Evolutionary conservation across 2,797 vertebrate genomes (phyloP).

Genomic region (Morelia viridis): DNA sequence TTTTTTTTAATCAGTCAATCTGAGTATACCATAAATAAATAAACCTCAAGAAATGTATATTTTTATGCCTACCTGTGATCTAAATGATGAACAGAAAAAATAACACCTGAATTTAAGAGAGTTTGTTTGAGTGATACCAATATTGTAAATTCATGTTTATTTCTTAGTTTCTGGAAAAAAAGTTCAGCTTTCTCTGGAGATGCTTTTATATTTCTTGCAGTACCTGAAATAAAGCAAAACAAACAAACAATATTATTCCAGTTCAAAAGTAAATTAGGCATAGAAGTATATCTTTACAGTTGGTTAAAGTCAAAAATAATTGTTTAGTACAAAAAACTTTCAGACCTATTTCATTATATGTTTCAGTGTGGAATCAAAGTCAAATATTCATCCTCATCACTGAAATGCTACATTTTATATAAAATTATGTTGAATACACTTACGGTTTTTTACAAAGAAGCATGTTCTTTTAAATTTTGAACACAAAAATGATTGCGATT

Average conservation of each 20-base stretch:
- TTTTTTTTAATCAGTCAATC: not conserved
- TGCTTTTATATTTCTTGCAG: constrained; percentile 88
- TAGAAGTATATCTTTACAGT: constrained; percentile 6
- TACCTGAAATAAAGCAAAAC: constrained; percentile 73
- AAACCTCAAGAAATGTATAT: not conserved
- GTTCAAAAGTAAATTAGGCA: not conserved
- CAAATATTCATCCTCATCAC: constrained; percentile 16
- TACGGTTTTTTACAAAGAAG: not conserved
- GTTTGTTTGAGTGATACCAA: constrained; percentile 91
- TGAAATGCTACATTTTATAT: not conserved
- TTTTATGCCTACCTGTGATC: constrained; percentile 84
- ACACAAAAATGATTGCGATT: not conserved
- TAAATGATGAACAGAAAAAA: constrained; percentile 92
- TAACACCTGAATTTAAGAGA: constrained; percentile 92
- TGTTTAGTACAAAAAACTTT: not conserved
- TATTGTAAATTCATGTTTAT: constrained; percentile 93
- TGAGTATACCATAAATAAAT: constrained; percentile 9
- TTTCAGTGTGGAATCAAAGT: not conserved
- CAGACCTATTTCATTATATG: not conserved
- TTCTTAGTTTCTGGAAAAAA: constrained; percentile 90
- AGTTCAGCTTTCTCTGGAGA: constrained; percentile 81
- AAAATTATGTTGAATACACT: not conserved
- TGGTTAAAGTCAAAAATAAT: not conserved
- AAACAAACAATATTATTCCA: constrained; percentile 5
- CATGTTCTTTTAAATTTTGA: not conserved